Evolutionary conservation across 2,797 vertebrate species (phyloP), one percentile per base, ranked within the genome.

Genomic region (Melanotaenia maccullochi): DNA sequence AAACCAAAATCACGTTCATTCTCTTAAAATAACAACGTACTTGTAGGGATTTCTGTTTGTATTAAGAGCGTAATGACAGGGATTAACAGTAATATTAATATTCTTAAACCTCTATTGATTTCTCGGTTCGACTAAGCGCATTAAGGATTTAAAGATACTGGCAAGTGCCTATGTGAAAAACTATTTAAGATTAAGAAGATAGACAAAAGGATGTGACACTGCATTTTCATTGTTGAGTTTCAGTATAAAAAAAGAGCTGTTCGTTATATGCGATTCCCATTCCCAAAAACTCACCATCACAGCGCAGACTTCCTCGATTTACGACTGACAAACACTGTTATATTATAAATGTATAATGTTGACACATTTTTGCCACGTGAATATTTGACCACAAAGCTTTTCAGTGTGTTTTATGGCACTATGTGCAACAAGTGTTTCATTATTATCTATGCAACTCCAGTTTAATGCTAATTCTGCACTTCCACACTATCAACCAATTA

Each of bases 1-100:
- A 75, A n/a, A 66, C 3, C 35, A 51, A 71, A 91, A 71, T 78
- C 71, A 83, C 81, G 90, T 85, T 86, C 84, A 86, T 85, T 87
- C 75, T 79, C 78, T 65, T 88, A 67, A 84, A 81, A 90, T 85
- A 79, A 79, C 70, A 81, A 73, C 75, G 80, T 65, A 61, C 73
- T 51, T 78, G 36, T 56, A 65, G 70, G 78, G 80, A 83, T 89
- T 90, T 73, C 61, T 85, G 82, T 83, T 80, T 65, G 62, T 76
- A 78, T 68, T 74, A 81, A 81, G 73, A 76, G 83, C 57, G 79
- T 0, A 25, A 87, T 68, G 69, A 84, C 62, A 81, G 75, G 65
- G 68, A 82, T 85, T 85, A 85, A 64, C 5, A 77, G 63, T 68
- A 85, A 77, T 85, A 83, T 84, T 74, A 78, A 82, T 89, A 81